These are phyloP conservation scores for Camelus dromedarius DNA, from an alignment of 2,113 vertebrate species.

Conservation along the genomic window DNA sequence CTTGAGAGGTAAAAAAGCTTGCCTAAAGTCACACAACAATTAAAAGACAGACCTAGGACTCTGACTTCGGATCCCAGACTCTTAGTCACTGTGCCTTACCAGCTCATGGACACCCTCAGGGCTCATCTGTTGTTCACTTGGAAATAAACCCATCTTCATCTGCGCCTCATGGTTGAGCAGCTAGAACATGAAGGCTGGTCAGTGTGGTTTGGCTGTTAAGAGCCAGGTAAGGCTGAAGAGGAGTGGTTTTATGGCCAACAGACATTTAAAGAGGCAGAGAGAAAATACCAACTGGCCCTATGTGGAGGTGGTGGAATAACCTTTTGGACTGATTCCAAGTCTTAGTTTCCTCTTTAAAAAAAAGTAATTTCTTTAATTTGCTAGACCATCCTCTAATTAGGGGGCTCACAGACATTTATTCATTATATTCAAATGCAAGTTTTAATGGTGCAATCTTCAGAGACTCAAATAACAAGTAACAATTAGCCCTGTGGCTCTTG, in stretches of 20 bases:
- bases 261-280: neutral
- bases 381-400: conserved; percentile 63
- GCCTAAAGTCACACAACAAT: neutral
- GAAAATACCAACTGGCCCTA: neutral
- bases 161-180: neutral
- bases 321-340: conserved; percentile 21
- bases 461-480: conserved; percentile 48
- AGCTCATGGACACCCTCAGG: neutral
- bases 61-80: neutral
- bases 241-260: neutral
- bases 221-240: neutral
- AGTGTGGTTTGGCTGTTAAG: neutral
- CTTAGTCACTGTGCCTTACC: neutral
- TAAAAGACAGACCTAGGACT: neutral
- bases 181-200: neutral
- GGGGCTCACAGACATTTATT: conserved; percentile 24
- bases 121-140: neutral
- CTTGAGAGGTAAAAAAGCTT: neutral
- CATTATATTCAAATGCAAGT: conserved; percentile 62
- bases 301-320: neutral
- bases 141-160: neutral
- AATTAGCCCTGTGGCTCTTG: conserved; percentile 54
- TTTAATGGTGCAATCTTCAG: conserved; percentile 16
- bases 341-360: conserved; percentile 53
- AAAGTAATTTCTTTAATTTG: conserved; percentile 70